Evolutionary conservation across 1,140 invertebrate genomes (phyloP), one percentile per base, ranked within the genome.

Genomic region (Berghia stephanieae): DNA sequence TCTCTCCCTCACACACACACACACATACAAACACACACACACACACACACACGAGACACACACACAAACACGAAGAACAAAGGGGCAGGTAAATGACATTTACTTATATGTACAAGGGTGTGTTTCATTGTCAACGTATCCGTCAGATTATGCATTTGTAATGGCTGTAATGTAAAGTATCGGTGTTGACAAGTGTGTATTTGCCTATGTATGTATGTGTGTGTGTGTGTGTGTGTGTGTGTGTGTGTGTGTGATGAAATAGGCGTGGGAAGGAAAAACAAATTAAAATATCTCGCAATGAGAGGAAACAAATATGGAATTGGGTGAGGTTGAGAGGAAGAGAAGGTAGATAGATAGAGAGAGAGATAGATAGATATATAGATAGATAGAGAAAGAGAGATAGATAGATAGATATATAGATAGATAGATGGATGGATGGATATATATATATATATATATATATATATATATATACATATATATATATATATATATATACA

Each of bases 111-210:
- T 49, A n/a, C 98, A 99, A 13, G 94, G 95, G 18, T 96, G 95
- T 0, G 98, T 97, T 31, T 98, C 93, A 96, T 93, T 31, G 99
- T 89, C 44, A 99, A 93, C 6, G 95, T 94, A 88, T 99, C 98
- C 90, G 99, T 98, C 0, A 94, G 83, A 21, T 69, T 46, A 44
- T 81, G 68, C 4, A 81, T 75, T 21, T 92, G 91, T 38, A 92
- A 90, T 18, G 98, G 82, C 34, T 97, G 93, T 81, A 94, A 96
- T 18, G 97, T 97, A 82, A 99, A 96, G 89, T 96, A 98, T 0
- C n/a, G n/a, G 93, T 92, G 78, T 99, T 88, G 69, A 99, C 95
- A n/a, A 98, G 90, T 43, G 98, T 88, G 90, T 98, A 99, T 21
- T 96, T 96, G 31, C 96, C 90, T 57, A 98, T 88, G 90, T 98